A percentile compares a stretch with the other conserved stretches of the same genome.
phyloP scores from a whole-genome alignment of 2,888 invertebrate species.

The Hirudinaria manillensis region DNA sequence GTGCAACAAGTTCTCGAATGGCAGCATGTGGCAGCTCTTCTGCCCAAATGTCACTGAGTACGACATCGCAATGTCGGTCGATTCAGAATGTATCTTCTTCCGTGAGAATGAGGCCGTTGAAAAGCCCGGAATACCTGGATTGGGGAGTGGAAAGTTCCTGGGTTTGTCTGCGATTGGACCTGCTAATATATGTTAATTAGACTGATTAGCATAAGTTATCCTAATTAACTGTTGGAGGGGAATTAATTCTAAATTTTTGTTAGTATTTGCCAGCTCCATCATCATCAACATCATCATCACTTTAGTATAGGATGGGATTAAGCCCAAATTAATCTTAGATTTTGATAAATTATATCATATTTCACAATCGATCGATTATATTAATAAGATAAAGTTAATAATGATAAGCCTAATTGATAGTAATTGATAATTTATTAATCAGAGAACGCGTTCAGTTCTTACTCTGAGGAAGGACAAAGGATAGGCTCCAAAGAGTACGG shows the following conservation, averaged over 20 bases:
- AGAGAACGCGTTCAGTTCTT: conserved; percentile 31
- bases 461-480: conserved; percentile 25
- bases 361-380: too few relatives aligned
- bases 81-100: conserved; percentile 70
- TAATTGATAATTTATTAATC: not conserved
- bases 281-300: too few relatives aligned
- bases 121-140: conserved; percentile 79
- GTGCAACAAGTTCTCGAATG: conserved; percentile 70
- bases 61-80: conserved; percentile 23
- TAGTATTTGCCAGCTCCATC: too few relatives aligned
- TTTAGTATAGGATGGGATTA: too few relatives aligned
- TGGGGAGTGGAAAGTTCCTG: conserved; percentile 83
- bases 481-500: conserved; percentile 37
- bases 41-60: conserved; percentile 57
- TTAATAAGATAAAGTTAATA: too few relatives aligned
- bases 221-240: not conserved
- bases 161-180: conserved; percentile 59
- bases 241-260: not conserved
- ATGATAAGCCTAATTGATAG: too few relatives aligned
- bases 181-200: too few relatives aligned
- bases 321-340: too few relatives aligned
- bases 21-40: conserved; percentile 67
- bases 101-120: conserved; percentile 52
- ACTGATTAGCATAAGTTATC: not conserved
- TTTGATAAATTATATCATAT: too few relatives aligned